A percentile compares a stretch with the other conserved stretches of the same genome.
These are phyloP conservation scores for Trichosurus vulpecula DNA, from an alignment of 2,797 vertebrate genomes.

Conservation along the genomic window DNA sequence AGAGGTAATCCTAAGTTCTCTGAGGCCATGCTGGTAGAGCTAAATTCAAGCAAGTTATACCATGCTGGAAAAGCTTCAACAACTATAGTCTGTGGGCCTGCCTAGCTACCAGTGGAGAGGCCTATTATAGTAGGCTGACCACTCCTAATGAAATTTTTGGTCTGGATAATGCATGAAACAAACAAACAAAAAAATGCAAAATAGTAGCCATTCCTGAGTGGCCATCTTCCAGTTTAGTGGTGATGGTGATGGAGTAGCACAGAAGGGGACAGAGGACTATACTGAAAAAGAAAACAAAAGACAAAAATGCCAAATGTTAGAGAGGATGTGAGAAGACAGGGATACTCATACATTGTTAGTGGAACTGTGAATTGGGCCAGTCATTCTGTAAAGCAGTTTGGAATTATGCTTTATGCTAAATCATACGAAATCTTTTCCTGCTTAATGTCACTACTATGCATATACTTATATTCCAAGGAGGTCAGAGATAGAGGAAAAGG, in stretches of 20 bases:
- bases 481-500: neutral
- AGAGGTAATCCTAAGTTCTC: neutral
- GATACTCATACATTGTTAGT: neutral
- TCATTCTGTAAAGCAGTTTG: neutral
- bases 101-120: neutral
- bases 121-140: neutral
- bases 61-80: neutral
- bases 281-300: neutral
- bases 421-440: neutral
- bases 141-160: neutral
- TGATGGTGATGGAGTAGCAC: neutral
- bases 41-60: neutral
- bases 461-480: neutral
- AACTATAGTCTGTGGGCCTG: neutral
- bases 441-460: neutral
- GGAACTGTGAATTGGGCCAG: neutral
- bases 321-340: neutral
- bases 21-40: neutral
- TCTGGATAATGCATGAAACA: neutral
- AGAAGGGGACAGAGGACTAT: neutral
- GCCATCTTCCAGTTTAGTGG: neutral
- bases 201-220: neutral
- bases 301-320: neutral
- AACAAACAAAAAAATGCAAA: neutral
- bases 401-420: neutral